Evolutionary conservation across 2,113 vertebrate genomes (phyloP).

Genomic region (Thymallus thymallus): DNA sequence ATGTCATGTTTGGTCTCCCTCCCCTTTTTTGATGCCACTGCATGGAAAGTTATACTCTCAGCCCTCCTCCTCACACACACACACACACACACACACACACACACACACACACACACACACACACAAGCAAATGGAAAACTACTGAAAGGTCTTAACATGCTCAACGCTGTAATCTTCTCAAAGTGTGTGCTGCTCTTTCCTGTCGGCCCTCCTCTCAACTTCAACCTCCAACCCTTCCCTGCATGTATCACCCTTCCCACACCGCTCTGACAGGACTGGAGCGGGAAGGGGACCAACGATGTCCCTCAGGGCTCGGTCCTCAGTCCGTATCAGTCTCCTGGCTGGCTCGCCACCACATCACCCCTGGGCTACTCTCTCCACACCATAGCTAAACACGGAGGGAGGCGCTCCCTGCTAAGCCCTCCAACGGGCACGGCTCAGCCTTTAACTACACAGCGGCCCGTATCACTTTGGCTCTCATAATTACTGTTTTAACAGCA

Average conservation of each 20-base stretch:
- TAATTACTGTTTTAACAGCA: slow-evolving; percentile 87
- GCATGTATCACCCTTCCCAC: slow-evolving; percentile 84
- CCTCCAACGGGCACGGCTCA: slow-evolving; percentile 28
- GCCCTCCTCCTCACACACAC: slow-evolving; percentile 28
- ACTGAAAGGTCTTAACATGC: slow-evolving; percentile 76
- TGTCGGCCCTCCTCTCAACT: slow-evolving; percentile 89
- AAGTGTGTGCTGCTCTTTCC: slow-evolving; percentile 82
- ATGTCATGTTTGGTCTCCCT: slow-evolving; percentile 75
- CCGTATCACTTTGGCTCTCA: slow-evolving; percentile 81
- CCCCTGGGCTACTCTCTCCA: slow-evolving; percentile 6
- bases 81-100: slow-evolving; percentile 12
- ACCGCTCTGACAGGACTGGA: slow-evolving; percentile 71
- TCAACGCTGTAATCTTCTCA: slow-evolving; percentile 85
- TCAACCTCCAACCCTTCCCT: slow-evolving; percentile 87
- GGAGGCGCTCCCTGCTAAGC: neutral
- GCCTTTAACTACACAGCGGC: slow-evolving; percentile 76
- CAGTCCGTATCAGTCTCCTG: neutral
- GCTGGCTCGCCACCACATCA: neutral
- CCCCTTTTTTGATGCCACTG: slow-evolving; percentile 63
- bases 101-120: slow-evolving; percentile 33
- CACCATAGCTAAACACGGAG: neutral
- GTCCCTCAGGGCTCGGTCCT: slow-evolving; percentile 78
- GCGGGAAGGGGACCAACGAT: slow-evolving; percentile 58
- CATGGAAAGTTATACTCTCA: slow-evolving; percentile 63
- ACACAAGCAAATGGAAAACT: slow-evolving; percentile 68